A percentile compares a stretch with the other conserved stretches of the same genome.
These are phyloP conservation scores for Amphiura filiformis DNA, from an alignment of 35 echinoderm and acorn worm genomes.

Conservation along the genomic window DNA sequence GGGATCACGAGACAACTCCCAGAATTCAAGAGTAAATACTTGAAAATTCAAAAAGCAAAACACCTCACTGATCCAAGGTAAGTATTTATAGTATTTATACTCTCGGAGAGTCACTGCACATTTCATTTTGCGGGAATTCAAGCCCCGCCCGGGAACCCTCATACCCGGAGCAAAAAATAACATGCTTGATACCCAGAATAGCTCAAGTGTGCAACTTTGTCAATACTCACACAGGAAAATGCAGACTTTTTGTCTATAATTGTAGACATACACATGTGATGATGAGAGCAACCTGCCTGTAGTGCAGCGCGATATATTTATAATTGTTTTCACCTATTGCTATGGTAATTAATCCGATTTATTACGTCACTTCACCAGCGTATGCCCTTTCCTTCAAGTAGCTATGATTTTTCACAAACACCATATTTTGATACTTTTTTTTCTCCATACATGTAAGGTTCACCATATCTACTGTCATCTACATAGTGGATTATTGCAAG, in stretches of 20 bases:
- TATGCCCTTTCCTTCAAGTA: too few relatives aligned
- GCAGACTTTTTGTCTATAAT: too few relatives aligned
- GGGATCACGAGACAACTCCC: conserved; percentile 12
- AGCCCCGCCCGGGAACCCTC: background rate
- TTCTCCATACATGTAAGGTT: background rate
- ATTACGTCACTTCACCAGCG: too few relatives aligned
- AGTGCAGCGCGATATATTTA: too few relatives aligned
- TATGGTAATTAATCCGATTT: too few relatives aligned
- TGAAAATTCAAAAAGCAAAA: background rate
- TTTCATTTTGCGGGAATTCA: background rate
- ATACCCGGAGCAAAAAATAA: background rate
- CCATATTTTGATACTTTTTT: background rate
- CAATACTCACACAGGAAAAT: too few relatives aligned
- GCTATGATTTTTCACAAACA: background rate
- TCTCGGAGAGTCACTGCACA: background rate
- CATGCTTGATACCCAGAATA: too few relatives aligned
- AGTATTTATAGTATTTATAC: conserved; percentile 1
- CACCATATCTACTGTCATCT: conserved; percentile 37
- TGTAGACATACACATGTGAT: too few relatives aligned
- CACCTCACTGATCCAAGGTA: background rate
- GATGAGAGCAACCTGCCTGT: too few relatives aligned
- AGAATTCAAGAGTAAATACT: background rate
- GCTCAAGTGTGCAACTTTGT: too few relatives aligned
- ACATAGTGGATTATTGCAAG: conserved; percentile 35
- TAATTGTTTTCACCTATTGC: too few relatives aligned